Conservation (phyloP, 1,140 invertebrate genomes). For the Plutomurus gul region DNA sequence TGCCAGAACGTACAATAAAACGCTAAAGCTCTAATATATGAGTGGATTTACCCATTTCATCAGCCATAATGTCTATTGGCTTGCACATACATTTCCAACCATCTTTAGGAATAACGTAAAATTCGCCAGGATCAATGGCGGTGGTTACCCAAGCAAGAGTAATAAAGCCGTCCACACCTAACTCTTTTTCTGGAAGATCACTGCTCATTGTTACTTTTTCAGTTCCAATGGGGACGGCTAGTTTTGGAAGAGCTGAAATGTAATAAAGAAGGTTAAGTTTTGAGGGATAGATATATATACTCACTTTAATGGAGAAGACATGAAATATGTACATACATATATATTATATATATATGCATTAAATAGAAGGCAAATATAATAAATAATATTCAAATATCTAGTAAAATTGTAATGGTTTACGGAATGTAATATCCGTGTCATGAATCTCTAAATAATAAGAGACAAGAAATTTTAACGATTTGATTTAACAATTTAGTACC, state of each 20-base stretch:
- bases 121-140: constrained; percentile 13
- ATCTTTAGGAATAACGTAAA: constrained; percentile 31
- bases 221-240: not conserved
- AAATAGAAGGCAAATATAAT: no score
- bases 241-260: not conserved
- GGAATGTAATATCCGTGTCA: no score
- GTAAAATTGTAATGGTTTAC: no score
- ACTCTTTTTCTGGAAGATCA: not conserved
- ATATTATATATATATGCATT: no score
- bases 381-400: no score
- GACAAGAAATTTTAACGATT: not conserved
- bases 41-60: not conserved
- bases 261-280: not conserved
- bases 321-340: no score
- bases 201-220: not conserved
- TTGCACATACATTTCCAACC: constrained; percentile 36
- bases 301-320: no score
- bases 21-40: not conserved
- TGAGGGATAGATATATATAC: no score
- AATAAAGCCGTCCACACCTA: not conserved
- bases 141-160: not conserved
- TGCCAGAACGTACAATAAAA: not conserved
- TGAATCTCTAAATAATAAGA: no score
- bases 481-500: not conserved
- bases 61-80: not conserved